A percentile compares a stretch with the other conserved stretches of the same genome.
Conservation (phyloP, 2,888 invertebrate genomes). For the Dolomedes plantarius region DNA sequence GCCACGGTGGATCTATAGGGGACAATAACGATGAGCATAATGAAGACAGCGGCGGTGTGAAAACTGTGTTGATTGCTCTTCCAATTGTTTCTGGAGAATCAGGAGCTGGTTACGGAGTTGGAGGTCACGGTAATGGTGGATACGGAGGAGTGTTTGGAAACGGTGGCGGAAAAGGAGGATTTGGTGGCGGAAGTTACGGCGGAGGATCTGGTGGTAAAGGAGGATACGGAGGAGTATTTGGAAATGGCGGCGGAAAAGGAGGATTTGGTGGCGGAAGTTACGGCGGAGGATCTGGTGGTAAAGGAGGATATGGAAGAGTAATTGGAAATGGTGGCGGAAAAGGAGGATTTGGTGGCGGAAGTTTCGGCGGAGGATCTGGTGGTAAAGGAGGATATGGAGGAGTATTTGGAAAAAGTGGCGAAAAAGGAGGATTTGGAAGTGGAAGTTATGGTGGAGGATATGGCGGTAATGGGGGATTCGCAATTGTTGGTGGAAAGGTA, state of each 20-base stretch:
- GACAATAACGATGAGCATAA: neutral
- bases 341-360: neutral
- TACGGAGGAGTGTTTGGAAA: neutral
- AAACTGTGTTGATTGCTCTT: neutral
- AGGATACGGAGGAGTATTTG: neutral
- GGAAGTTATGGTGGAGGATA: neutral
- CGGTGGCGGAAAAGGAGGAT: neutral
- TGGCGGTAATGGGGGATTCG: constrained; percentile 3
- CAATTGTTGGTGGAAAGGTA: neutral
- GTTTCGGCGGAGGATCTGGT: neutral
- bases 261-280: neutral
- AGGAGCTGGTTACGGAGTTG: neutral
- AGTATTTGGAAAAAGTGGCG: neutral
- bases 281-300: neutral
- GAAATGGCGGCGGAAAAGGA: neutral
- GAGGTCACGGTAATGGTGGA: neutral
- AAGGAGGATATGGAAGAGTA: neutral
- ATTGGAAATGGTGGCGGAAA: neutral
- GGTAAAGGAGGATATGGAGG: neutral
- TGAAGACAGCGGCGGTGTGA: neutral
- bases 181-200: neutral
- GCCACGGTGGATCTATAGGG: neutral
- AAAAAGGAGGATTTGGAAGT: neutral
- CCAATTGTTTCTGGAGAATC: neutral
- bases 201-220: neutral